Base-by-base conservation (phyloP, 2,888 invertebrate species). In the Drosophila pseudotakahashii region DNA sequence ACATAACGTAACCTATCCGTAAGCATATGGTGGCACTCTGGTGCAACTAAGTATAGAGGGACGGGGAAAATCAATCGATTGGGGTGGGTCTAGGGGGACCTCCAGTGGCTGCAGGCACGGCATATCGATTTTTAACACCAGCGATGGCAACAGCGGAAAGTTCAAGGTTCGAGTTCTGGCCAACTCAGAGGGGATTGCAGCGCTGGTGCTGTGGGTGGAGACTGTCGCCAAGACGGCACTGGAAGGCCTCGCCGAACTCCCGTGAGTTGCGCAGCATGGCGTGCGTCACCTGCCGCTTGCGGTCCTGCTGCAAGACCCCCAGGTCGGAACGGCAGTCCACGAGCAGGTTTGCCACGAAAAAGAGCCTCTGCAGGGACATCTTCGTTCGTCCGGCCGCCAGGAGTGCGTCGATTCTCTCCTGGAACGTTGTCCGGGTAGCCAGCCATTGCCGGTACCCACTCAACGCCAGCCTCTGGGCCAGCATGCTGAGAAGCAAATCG, bases 161-260 rank as follows among this genome's bases (percentile, higher is more conserved):
- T 89, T 90, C 89, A 90, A 90, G 89, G 89, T 82, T 78, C 74
- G 69, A 42, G 51, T 26, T 34, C 19, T 41, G 26, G 14, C 48
- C 34, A 14, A 39, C n/a, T 51, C 70, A 66, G 88, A 84, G 54
- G 59, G 76, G 76, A 47, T 30, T 30, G 78, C 52, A 63, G 71
- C 39, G 30, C 30, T 39, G 51, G 37, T 23, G 13, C 10, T 36
- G 55, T 9, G 34, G 44, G 19, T 13, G 10, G 23, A 91, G 68
- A 10, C 68, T 45, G 59, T 89, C 89, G 4, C 81, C 77, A 0
- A 45, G 54, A 13, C 83, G 84, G 50, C 91, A 91, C 10, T 73
- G 76, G 58, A 91, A 91, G 4, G 87, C 77, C 61, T 89, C 87
- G n/a, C 79, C 80, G 51, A 91, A 91, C 39, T 82, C 89, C 30